These are phyloP conservation scores for Hemibagrus guttatus DNA, from an alignment of 2,797 vertebrate genomes.

Conservation along the genomic window DNA sequence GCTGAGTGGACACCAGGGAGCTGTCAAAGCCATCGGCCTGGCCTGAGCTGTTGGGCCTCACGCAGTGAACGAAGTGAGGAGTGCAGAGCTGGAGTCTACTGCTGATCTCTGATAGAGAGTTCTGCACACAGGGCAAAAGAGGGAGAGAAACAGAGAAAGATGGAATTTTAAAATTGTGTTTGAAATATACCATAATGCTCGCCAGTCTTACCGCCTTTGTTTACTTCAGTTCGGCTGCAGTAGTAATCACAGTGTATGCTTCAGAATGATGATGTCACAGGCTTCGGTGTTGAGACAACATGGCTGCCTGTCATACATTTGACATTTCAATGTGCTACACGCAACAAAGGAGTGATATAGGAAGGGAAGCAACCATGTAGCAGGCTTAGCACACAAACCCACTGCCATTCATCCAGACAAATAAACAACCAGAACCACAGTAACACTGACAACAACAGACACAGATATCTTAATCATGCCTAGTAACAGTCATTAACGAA, in stretches of 20 bases:
- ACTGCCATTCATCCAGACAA: constrained; percentile 22
- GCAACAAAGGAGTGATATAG: constrained; percentile 1
- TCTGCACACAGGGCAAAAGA: constrained; percentile 68
- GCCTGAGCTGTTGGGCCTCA: constrained; percentile 83
- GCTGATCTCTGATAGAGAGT: constrained; percentile 84
- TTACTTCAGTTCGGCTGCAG: constrained; percentile 39
- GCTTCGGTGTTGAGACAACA: constrained; percentile 34
- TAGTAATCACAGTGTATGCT: constrained; percentile 37
- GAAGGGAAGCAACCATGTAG: constrained; percentile 23
- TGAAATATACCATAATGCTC: constrained; percentile 5
- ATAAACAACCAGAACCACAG: constrained; percentile 13
- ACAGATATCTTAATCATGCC: background rate
- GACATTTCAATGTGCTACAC: constrained; percentile 41
- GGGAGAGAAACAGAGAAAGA: constrained; percentile 5
- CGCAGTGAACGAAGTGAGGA: constrained; percentile 87
- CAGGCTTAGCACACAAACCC: constrained; percentile 25
- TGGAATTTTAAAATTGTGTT: constrained; percentile 15
- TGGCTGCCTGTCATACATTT: constrained; percentile 9
- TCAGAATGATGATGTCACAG: constrained; percentile 39
- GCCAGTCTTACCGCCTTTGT: constrained; percentile 15
- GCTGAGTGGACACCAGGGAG: constrained; percentile 88
- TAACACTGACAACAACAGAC: background rate
- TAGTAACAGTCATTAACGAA: background rate
- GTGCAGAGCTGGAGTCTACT: constrained; percentile 85
- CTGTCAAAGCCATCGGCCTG: constrained; percentile 86